Evolutionary conservation across 2,797 vertebrate genomes (phyloP).

Genomic region (Lithobates sylvaticus): DNA sequence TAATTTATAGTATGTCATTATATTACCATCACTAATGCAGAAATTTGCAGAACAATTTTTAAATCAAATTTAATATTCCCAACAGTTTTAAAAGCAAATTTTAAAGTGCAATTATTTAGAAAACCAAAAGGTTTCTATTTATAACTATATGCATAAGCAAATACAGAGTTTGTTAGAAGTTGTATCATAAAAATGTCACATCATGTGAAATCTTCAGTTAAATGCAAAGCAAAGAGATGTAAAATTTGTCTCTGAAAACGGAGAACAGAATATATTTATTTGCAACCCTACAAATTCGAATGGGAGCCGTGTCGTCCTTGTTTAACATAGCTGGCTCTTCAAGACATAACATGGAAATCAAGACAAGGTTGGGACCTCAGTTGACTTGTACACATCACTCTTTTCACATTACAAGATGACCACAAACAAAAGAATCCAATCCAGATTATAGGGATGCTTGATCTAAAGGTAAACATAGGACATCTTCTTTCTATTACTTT

Average conservation of each 20-base stretch:
- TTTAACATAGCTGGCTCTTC: conserved; percentile 7
- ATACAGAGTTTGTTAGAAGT: conserved; percentile 12
- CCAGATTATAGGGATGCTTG: not conserved
- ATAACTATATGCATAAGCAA: conserved; percentile 5
- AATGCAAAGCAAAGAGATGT: conserved; percentile 17
- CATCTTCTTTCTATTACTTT: conserved; percentile 19
- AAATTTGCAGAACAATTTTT: not conserved
- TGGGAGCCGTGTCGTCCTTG: not conserved
- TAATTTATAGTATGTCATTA: too few species aligned
- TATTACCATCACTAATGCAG: too few species aligned
- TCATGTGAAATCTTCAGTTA: conserved; percentile 22
- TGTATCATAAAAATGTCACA: conserved; percentile 39
- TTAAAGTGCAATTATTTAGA: conserved; percentile 27
- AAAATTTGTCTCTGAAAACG: conserved; percentile 23
- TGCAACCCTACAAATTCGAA: not conserved
- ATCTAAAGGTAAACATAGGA: conserved; percentile 25
- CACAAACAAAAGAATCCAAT: not conserved
- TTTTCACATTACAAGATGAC: conserved; percentile 37
- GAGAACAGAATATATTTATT: conserved; percentile 14
- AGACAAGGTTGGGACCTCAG: not conserved
- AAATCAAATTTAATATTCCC: not conserved
- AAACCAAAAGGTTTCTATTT: conserved; percentile 22
- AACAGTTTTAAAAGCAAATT: conserved; percentile 10
- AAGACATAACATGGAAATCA: conserved; percentile 41
- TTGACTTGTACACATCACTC: conserved; percentile 5